Conservation (phyloP, 2,797 vertebrate genomes). For the Rhabdomys pumilio region DNA sequence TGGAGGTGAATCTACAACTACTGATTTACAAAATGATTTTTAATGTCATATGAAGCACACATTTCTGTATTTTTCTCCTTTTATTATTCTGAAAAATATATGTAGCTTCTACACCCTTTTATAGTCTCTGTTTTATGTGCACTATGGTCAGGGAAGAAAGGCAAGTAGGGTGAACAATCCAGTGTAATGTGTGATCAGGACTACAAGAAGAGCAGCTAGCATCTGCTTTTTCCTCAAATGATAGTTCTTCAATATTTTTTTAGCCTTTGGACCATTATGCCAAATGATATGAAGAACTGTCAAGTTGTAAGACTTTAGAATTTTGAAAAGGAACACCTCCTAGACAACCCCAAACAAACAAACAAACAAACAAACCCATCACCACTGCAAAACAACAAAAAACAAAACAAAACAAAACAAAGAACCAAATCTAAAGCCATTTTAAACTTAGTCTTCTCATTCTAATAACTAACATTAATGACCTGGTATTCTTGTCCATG, state of each 20-base stretch:
- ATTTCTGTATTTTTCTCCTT: constrained; percentile 42
- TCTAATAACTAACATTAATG: not conserved
- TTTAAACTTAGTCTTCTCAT: constrained; percentile 24
- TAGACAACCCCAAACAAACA: not conserved
- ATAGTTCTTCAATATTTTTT: not conserved
- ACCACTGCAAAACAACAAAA: not conserved
- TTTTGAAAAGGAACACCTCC: not conserved
- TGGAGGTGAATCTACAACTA: not conserved
- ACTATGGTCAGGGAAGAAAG: not conserved
- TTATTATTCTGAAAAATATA: not conserved
- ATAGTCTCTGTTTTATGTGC: not conserved
- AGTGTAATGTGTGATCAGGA: not conserved
- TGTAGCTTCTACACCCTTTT: not conserved
- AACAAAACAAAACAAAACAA: not conserved
- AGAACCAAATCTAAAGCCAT: not conserved
- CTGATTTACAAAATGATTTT: constrained; percentile 25
- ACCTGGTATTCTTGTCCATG: not conserved
- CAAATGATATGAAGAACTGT: not conserved
- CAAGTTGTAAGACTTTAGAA: not conserved
- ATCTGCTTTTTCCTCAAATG: not conserved
- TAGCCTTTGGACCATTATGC: not conserved
- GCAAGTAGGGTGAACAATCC: not conserved
- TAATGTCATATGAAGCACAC: not conserved
- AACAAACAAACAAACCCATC: not conserved
- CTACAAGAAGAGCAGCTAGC: not conserved